Percentiles rank a stretch among this genome's conserved stretches.
These are phyloP conservation scores for Otus scops DNA, from an alignment of 2,797 vertebrate genomes.

Conservation along the genomic window DNA sequence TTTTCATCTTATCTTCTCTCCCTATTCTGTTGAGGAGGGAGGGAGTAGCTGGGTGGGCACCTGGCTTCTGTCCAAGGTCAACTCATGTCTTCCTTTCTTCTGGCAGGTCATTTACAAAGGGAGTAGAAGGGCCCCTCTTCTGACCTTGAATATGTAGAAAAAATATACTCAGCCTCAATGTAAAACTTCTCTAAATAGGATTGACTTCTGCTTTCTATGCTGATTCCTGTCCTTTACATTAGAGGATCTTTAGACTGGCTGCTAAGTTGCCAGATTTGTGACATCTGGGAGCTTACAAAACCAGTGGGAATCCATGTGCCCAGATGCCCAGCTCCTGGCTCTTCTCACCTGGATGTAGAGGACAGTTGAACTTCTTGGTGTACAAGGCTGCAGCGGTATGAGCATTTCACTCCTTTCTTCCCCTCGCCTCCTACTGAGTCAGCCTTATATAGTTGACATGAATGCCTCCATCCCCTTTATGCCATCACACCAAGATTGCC, in stretches of 20 bases:
- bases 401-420: neutral
- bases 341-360: neutral
- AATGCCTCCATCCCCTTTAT: neutral
- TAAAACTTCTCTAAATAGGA: neutral
- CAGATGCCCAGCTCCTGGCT: neutral
- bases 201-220: neutral
- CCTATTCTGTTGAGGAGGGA: neutral
- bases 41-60: too few relatives aligned
- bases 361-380: neutral
- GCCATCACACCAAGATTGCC: neutral
- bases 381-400: neutral
- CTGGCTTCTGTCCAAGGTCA: neutral
- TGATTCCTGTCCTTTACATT: neutral
- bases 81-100: neutral
- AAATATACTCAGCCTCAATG: neutral
- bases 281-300: neutral
- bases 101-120: neutral
- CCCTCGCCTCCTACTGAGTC: neutral
- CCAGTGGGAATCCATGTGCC: neutral
- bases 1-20: neutral
- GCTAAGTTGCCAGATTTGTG: neutral
- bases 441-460: neutral
- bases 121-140: neutral
- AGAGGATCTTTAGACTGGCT: neutral
- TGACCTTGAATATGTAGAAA: neutral